Base-by-base conservation (phyloP, 2,888 invertebrate species). In the Drosophila vallismaia region DNA sequence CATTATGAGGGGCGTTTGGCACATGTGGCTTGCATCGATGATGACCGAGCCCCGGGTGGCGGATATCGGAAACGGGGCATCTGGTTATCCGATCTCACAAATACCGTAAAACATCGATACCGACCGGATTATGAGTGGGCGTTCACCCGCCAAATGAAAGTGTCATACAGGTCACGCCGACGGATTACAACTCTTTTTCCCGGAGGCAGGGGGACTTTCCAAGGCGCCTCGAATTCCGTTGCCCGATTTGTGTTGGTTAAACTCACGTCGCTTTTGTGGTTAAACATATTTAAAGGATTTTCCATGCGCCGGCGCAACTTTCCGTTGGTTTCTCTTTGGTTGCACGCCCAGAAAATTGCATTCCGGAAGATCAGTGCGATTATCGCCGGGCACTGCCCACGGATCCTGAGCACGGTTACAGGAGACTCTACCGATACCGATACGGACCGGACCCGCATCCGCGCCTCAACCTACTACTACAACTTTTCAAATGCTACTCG, bases 401-500 rank as follows among this genome's bases (percentile, higher is more conserved):
- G 58, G 54, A 54, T 28, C 26, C 19, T 48, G 26, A 55, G 36
- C 53, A 19, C 19, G 19, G 19, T 1, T 19, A 70, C 77, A 71
- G 76, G 73, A 74, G 33, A 12, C 19, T 19, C 19, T 19, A 19
- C 19, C 19, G 19, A 44, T 19, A 44, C 24, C 44, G 24, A 10
- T 24, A 10, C 10, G 44, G 56, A 59, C 60, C 48, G 48, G 26
- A 59, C 59, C 60, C 60, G 59, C 60, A 62, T 67, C 72, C 86
- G 84, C 71, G 63, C 82, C 68, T 74, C 84, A 77, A 76, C 86
- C 84, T 85, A 77, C 76, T 87, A 87, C 84, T 85, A 87, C 86
- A 85, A 85, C 86, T 87, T 85, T 85, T 85, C 86, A 87, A 85
- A 85, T 85, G 86, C 84, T 85, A 82, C 87, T 79, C 86, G 86